A percentile compares a stretch with the other conserved stretches of the same genome.
Conservation (phyloP, 1,140 invertebrate genomes). For the Drosophila pallidifrons region DNA sequence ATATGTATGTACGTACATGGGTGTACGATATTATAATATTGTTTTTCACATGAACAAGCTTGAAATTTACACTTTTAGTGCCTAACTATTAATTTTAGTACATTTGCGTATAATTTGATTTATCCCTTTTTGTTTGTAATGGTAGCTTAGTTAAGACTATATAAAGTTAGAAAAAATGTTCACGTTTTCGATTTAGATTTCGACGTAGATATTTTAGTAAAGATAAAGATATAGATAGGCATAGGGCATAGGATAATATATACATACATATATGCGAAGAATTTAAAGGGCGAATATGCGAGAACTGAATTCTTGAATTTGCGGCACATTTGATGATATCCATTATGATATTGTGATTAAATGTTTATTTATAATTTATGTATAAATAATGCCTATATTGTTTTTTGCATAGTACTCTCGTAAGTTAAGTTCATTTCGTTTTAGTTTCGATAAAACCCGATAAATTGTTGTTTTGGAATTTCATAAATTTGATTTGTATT, state of each 20-base stretch:
- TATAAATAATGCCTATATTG: constrained; percentile 35
- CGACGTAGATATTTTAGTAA: constrained; percentile 15
- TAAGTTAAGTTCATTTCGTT: constrained; percentile 23
- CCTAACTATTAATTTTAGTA: constrained; percentile 71
- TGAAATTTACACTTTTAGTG: constrained; percentile 75
- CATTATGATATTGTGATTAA: constrained; percentile 17
- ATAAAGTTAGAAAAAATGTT: constrained; percentile 56
- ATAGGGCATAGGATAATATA: constrained; percentile 28
- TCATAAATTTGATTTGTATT: constrained; percentile 41
- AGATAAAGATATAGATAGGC: constrained; percentile 23
- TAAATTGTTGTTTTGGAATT: constrained; percentile 51
- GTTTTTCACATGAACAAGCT: constrained; percentile 51
- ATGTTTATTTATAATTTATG: constrained; percentile 28
- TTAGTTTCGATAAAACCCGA: constrained; percentile 32
- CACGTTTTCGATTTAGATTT: constrained; percentile 18
- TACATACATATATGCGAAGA: constrained; percentile 37
- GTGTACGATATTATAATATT: constrained; percentile 20
- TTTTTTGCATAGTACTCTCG: constrained; percentile 17
- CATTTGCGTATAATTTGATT: constrained; percentile 71
- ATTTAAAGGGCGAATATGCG: constrained; percentile 20
- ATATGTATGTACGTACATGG: constrained; percentile 16
- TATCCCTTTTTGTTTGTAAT: constrained; percentile 26
- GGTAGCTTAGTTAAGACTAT: constrained; percentile 51
- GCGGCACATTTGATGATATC: constrained; percentile 26
- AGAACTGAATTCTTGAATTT: constrained; percentile 23